Base-by-base conservation (phyloP, 2,113 vertebrate species). In the Trematocara stigmaticum region DNA sequence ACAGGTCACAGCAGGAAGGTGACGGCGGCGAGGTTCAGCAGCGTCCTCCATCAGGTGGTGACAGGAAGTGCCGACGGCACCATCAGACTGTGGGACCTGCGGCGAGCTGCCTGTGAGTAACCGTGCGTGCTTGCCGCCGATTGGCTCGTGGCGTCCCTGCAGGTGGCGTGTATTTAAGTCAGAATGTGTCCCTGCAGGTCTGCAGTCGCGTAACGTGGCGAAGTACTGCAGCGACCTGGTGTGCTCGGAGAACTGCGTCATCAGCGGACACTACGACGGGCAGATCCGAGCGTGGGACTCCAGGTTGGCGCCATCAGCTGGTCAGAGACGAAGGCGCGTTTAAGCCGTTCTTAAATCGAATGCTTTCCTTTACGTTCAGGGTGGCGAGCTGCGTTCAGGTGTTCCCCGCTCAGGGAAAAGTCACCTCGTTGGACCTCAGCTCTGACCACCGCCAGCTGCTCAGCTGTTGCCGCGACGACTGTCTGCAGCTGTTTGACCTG, bases 1-100 rank as follows among this genome's bases (percentile, higher is more conserved):
- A 97, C 98, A 1, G 98, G 98, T 47, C 98, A 98, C 92, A 95
- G 94, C 5, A 96, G 97, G 88, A 98, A 98, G 94, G 97, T 98
- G 29, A 98, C 97, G 0, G 97, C 97, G 1, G 97, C 97, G 34
- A 96, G 95, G 89, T 98, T 98, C 94, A 97, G 95, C 86, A 91
- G 93, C 1, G 2, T 18, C 5, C 84, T 85, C 9, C 95, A 94
- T 13, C 97, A 97, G 85, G 97, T 97, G 2, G 97, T 97, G 88
- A 98, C 97, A 0, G 97, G 97, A 56, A 98, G 98, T 69, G 94
- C 96, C 0, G 98, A 98, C 88, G 80, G 97, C 47, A 97, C 96
- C 1, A 89, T 98, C 85, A 95, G 97, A 85, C 95, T 97, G 49
- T 98, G 97, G 98, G 98, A 98, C 90, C 96, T 98, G 1, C 94